A percentile compares a stretch with the other conserved stretches of the same genome.
phyloP scores from a whole-genome alignment of 2,888 invertebrate genomes.

The Trypoxylon attenuatum region DNA sequence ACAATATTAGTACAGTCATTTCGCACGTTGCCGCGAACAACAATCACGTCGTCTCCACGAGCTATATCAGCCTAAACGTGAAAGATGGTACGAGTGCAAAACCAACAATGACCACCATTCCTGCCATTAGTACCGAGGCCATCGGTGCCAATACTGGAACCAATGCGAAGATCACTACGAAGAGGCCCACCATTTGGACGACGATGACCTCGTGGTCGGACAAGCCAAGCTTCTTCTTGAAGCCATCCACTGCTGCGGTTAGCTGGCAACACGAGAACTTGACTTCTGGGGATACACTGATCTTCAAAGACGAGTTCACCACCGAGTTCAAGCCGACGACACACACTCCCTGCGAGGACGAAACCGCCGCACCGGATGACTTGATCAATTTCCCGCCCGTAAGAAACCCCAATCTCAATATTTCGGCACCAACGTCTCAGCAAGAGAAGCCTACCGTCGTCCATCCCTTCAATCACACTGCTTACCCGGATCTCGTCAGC shows the following conservation, averaged over 20 bases:
- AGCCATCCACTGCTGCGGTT: conserved; percentile 51
- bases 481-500: conserved; percentile 72
- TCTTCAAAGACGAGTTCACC: conserved; percentile 54
- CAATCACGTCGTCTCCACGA: conserved; percentile 69
- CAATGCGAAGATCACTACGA: conserved; percentile 41
- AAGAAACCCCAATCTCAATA: conserved; percentile 87
- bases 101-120: conserved; percentile 30
- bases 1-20: conserved; percentile 71
- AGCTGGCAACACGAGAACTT: conserved; percentile 41
- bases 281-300: conserved; percentile 35
- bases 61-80: conserved; percentile 69
- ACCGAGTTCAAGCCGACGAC: conserved; percentile 25
- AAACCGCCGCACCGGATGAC: conserved; percentile 81
- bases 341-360: conserved; percentile 75
- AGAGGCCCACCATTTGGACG: conserved; percentile 63
- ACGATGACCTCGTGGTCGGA: conserved; percentile 63
- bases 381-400: conserved; percentile 90
- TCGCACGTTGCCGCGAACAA: conserved; percentile 60
- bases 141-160: background rate
- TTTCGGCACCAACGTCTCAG: conserved; percentile 78
- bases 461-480: conserved; percentile 75
- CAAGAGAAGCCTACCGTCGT: conserved; percentile 71
- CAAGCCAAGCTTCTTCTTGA: conserved; percentile 67
- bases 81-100: conserved; percentile 64
- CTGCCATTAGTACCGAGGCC: conserved; percentile 35